Conservation (phyloP, 2,888 invertebrate genomes). For the Xylota segnis region DNA sequence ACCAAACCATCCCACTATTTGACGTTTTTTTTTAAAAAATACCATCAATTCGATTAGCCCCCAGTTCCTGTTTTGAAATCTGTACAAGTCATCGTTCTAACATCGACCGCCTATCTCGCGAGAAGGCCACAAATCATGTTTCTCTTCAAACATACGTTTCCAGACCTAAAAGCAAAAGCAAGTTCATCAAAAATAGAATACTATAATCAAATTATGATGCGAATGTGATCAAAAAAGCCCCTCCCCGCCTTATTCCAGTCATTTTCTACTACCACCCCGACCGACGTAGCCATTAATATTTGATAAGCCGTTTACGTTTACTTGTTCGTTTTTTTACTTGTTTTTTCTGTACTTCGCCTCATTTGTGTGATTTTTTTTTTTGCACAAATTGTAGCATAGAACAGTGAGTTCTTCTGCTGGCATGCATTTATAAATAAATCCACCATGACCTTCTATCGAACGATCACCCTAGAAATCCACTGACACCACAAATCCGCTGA, state of each 20-base stretch:
- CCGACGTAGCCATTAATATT: constrained; percentile 51
- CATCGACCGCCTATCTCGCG: not conserved
- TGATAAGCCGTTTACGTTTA: constrained; percentile 62
- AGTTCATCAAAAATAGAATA: constrained; percentile 42
- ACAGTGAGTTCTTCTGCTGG: constrained; percentile 59
- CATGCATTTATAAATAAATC: constrained; percentile 74
- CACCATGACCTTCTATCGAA: constrained; percentile 80
- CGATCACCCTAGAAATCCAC: constrained; percentile 81
- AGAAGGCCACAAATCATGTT: constrained; percentile 9
- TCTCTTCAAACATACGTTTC: constrained; percentile 8
- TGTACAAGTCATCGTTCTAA: not conserved
- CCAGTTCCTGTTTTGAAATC: not conserved
- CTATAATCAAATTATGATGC: constrained; percentile 51
- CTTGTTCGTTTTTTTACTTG: constrained; percentile 15
- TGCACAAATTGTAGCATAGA: constrained; percentile 52
- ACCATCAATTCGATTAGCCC: no score
- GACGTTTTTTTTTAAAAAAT: no score
- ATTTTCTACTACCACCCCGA: constrained; percentile 7
- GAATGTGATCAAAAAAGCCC: constrained; percentile 28
- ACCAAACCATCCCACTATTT: no score
- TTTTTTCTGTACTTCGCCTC: no score
- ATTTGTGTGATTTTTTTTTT: constrained; percentile 8
- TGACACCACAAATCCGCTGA: constrained; percentile 78
- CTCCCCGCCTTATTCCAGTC: constrained; percentile 35
- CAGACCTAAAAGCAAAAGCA: constrained; percentile 10